Evolutionary conservation across 2,797 vertebrate species (phyloP).

Genomic region (Momotus momota): DNA sequence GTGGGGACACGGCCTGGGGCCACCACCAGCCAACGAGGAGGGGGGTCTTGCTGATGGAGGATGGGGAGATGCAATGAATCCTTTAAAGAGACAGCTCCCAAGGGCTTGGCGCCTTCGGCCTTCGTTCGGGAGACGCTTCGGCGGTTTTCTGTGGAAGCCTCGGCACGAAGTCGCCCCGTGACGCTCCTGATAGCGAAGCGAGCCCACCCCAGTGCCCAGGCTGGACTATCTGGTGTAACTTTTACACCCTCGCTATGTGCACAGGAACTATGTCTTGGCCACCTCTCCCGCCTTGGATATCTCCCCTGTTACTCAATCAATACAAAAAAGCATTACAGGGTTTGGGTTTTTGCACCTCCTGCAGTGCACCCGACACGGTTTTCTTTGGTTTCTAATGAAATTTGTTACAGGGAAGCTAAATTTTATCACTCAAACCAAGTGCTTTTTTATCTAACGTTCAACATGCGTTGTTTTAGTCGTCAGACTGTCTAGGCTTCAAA

Average conservation of each 20-base stretch:
- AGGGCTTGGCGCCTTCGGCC: background rate
- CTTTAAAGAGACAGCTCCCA: constrained; percentile 80
- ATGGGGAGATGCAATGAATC: constrained; percentile 53
- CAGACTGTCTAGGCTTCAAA: background rate
- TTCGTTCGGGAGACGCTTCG: background rate
- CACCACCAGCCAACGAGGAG: constrained; percentile 6
- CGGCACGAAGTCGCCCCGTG: accelerated
- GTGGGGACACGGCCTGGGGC: constrained; percentile 6
- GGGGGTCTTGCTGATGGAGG: constrained; percentile 39
- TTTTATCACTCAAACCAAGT: background rate
- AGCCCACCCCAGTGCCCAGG: accelerated
- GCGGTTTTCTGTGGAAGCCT: background rate
- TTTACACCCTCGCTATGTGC: background rate
- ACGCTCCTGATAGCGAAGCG: accelerated
- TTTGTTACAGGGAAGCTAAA: background rate
- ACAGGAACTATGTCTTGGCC: background rate
- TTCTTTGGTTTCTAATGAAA: background rate
- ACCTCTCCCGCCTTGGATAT: background rate
- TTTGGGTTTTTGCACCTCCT: background rate
- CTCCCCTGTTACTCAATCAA: background rate
- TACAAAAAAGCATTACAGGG: background rate
- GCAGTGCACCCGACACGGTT: background rate
- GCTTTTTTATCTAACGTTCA: background rate
- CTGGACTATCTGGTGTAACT: background rate
- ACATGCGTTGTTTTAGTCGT: background rate